Evolutionary conservation across 2,888 invertebrate genomes (phyloP).

Genomic region (Lydus trimaculatus): DNA sequence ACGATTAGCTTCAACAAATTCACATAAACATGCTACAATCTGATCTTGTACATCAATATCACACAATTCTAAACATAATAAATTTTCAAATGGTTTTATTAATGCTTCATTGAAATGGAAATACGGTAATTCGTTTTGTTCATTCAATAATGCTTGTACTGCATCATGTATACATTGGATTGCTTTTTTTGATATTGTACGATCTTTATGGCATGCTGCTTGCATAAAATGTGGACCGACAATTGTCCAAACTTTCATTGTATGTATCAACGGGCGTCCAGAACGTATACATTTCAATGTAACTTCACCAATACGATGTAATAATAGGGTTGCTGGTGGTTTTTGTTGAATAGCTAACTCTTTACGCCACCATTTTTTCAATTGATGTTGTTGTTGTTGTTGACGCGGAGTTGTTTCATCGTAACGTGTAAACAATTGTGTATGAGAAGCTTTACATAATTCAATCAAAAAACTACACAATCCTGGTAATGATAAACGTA

Average conservation of each 20-base stretch:
- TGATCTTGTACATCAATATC: constrained; percentile 93
- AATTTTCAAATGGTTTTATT: constrained; percentile 93
- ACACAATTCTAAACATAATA: constrained; percentile 91
- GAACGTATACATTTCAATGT: constrained; percentile 86
- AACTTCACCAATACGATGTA: constrained; percentile 88
- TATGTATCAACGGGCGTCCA: constrained; percentile 87
- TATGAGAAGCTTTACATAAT: constrained; percentile 85
- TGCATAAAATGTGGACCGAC: constrained; percentile 94
- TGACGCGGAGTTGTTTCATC: constrained; percentile 57
- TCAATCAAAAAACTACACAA: constrained; percentile 83
- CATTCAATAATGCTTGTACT: constrained; percentile 84
- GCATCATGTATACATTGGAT: constrained; percentile 93
- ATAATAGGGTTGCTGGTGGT: constrained; percentile 67
- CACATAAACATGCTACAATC: constrained; percentile 94
- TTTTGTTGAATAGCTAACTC: constrained; percentile 57
- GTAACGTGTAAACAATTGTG: constrained; percentile 58
- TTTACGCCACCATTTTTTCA: constrained; percentile 60
- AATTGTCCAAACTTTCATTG: constrained; percentile 92
- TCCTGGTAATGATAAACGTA: constrained; percentile 84
- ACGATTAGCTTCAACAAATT: constrained; percentile 93
- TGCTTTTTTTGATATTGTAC: constrained; percentile 87
- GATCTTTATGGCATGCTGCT: constrained; percentile 91
- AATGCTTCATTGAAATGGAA: constrained; percentile 96
- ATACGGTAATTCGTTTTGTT: constrained; percentile 87
- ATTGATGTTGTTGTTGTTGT: constrained; percentile 40